Percentiles rank a stretch among this genome's conserved stretches.
Evolutionary conservation across 2,888 invertebrate species (phyloP).

Genomic region (Drosophila helvetica): DNA sequence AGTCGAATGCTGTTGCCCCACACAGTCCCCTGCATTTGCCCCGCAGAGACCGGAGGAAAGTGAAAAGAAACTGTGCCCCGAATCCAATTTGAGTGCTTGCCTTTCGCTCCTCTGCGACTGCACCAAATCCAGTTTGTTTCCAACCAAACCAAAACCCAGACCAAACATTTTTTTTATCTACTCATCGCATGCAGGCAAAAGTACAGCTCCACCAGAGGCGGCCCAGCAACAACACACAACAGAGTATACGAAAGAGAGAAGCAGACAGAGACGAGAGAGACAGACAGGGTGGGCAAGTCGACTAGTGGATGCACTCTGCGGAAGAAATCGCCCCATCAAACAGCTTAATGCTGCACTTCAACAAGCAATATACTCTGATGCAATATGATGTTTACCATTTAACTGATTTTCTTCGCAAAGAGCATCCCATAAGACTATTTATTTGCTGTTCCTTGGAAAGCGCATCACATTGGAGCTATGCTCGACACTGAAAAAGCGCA

Average conservation of each 20-base stretch:
- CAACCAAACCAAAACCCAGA: constrained; percentile 66
- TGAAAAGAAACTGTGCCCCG: constrained; percentile 56
- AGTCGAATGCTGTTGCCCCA: constrained; percentile 42
- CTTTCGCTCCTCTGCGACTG: constrained; percentile 29
- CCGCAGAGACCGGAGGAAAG: constrained; percentile 64
- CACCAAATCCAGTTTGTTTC: constrained; percentile 69
- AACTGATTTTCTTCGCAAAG: background rate
- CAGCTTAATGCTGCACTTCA: background rate
- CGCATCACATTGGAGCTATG: constrained; percentile 1
- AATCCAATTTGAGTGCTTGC: constrained; percentile 48
- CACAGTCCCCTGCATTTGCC: constrained; percentile 24
- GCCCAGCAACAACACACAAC: constrained; percentile 53
- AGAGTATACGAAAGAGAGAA: constrained; percentile 8
- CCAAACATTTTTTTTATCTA: constrained; percentile 66
- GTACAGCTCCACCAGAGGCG: constrained; percentile 67
- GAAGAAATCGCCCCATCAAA: background rate
- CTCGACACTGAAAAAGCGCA: constrained; percentile 37
- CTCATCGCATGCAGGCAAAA: constrained; percentile 59
- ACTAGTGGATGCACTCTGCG: constrained; percentile 44
- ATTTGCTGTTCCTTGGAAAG: background rate
- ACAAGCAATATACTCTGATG: background rate
- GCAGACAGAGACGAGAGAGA: constrained; percentile 1
- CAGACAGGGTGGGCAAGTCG: constrained; percentile 24
- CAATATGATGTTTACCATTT: background rate
- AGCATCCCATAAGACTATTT: background rate